Percentiles rank a stretch among this genome's conserved stretches.
These are phyloP conservation scores for Peromyscus nudipes DNA, from an alignment of 2,797 vertebrate species.

Conservation along the genomic window DNA sequence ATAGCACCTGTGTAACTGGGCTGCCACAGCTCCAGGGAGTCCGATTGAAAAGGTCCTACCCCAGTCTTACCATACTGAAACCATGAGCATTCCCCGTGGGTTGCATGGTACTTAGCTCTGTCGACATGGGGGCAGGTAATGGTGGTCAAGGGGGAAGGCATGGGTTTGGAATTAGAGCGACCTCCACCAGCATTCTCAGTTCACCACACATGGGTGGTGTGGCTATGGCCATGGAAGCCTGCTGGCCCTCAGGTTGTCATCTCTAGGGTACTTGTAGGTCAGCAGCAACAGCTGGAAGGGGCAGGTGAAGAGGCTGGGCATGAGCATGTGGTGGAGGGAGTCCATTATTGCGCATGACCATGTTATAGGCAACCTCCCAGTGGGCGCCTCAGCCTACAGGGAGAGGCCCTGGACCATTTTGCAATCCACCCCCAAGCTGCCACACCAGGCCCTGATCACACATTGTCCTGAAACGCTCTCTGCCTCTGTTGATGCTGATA, in stretches of 20 bases:
- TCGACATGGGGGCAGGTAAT: accelerated
- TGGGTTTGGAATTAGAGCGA: neutral
- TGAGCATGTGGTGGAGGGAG: neutral
- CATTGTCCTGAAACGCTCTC: conserved; percentile 42
- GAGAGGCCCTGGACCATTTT: neutral
- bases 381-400: neutral
- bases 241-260: neutral
- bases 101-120: too few relatives aligned
- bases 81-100: too few relatives aligned
- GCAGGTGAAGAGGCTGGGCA: accelerated
- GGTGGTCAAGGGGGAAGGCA: neutral
- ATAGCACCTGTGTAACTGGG: accelerated
- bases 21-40: accelerated
- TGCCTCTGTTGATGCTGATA: conserved; percentile 39
- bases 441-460: neutral
- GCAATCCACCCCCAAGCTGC: conserved; percentile 2
- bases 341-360: neutral
- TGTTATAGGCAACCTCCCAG: neutral
- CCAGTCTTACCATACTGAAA: neutral
- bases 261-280: too few relatives aligned
- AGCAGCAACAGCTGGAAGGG: neutral
- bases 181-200: neutral
- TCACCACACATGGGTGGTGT: too few relatives aligned
- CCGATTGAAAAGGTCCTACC: neutral
- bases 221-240: neutral